Evolutionary conservation across 2,888 invertebrate species (phyloP).

Genomic region (Athalia cordata): DNA sequence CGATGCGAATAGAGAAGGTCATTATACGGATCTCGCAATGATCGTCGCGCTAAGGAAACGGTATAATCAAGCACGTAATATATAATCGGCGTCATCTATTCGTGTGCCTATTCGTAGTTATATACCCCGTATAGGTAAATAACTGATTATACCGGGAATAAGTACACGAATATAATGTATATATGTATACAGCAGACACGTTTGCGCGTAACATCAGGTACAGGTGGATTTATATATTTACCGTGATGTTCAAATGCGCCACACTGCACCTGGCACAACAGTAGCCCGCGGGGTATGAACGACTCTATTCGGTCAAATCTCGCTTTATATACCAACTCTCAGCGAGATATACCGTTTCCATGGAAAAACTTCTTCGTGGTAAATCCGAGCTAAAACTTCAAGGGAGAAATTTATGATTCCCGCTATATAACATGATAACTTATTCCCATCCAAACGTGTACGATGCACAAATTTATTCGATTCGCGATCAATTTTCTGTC

Average conservation of each 20-base stretch:
- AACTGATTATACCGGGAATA: constrained; percentile 22
- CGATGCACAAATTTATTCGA: too few relatives aligned
- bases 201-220: not conserved
- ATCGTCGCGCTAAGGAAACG: not conserved
- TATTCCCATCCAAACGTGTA: not conserved
- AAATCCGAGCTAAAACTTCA: not conserved
- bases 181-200: not conserved
- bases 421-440: not conserved
- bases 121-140: constrained; percentile 26
- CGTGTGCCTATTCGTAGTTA: constrained; percentile 11
- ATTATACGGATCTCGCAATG: not conserved
- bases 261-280: not conserved
- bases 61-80: constrained; percentile 11
- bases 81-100: constrained; percentile 30
- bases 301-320: constrained; percentile 32
- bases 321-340: not conserved
- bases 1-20: not conserved
- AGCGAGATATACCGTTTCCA: constrained; percentile 30
- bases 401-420: constrained; percentile 10
- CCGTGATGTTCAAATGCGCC: not conserved
- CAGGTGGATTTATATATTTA: not conserved
- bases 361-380: not conserved
- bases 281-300: constrained; percentile 36
- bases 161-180: too few relatives aligned
- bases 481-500: too few relatives aligned